Evolutionary conservation across 1,140 invertebrate species (phyloP), one percentile per base, ranked within the genome.

Genomic region (Periplaneta americana): DNA sequence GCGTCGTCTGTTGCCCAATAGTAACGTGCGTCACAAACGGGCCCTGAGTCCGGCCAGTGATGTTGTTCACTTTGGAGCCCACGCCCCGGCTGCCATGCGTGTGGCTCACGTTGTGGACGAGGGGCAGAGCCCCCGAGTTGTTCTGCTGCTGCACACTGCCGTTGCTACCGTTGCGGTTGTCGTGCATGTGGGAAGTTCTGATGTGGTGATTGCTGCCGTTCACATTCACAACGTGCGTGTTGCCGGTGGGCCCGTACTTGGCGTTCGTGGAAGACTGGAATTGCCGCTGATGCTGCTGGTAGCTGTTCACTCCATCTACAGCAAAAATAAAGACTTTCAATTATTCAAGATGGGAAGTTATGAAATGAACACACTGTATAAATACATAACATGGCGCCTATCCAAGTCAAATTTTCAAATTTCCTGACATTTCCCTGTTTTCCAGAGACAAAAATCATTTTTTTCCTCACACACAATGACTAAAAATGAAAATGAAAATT

Each of bases 11-110:
- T 34, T 89, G 87, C 18, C 84, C 75, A 74, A 90, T 88, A 22
- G 88, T 91, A 32, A 92, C 91, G 79, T 92, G 91, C 2, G 91
- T 92, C 0, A 92, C 88, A 80, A 92, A 92, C 0, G 91, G 91
- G 1, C 91, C 91, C 9, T 89, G 87, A 81, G 87, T 87, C 79
- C 88, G 87, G 8, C 66, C 35, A 13, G 36, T 36, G 34, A 80
- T 32, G 35, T 80, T 80, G 31, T 77, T 81, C 18, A 36, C 18
- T 34, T 81, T 77, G 11, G 34, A 34, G 22, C 33, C 76, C 76
- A 22, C 36, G 35, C 28, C 74, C 36, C 36, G 31, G 35, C 35
- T 35, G 18, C 31, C 32, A 28, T 57, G 36, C 36, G 35, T 33
- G 34, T 18, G 36, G 74, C 28, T 11, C 32, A 32, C 28, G 17